phyloP scores from a whole-genome alignment of 2,888 invertebrate species.

The Malacosoma neustria region DNA sequence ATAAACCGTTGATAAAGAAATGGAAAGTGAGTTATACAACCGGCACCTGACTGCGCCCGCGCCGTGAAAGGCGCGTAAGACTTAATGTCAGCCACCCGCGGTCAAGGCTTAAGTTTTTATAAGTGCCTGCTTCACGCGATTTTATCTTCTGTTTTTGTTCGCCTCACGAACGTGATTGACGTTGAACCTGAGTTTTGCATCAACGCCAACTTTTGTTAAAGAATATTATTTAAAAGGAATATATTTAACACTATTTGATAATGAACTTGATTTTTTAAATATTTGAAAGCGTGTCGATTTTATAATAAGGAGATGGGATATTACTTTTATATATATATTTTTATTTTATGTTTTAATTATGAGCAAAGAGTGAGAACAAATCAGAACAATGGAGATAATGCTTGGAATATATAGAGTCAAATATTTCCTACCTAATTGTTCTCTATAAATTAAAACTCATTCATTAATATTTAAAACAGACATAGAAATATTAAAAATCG shows the following conservation, averaged over 20 bases:
- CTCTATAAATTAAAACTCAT: too few species aligned
- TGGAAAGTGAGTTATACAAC: constrained; percentile 73
- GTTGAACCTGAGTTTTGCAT: constrained; percentile 11
- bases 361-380: too few species aligned
- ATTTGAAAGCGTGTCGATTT: too few species aligned
- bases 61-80: constrained; percentile 63
- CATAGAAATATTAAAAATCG: too few species aligned
- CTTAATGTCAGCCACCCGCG: constrained; percentile 67
- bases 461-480: too few species aligned
- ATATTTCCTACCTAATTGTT: too few species aligned
- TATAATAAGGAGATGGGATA: too few species aligned
- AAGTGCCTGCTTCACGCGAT: constrained; percentile 48
- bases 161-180: constrained; percentile 29
- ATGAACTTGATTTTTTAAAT: neutral
- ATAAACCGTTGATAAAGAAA: constrained; percentile 44
- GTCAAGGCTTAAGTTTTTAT: constrained; percentile 65
- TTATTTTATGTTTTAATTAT: too few species aligned
- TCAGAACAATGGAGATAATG: too few species aligned
- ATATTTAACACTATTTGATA: neutral
- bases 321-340: too few species aligned
- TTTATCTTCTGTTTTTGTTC: constrained; percentile 32
- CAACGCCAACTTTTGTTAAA: constrained; percentile 3
- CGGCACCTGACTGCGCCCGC: constrained; percentile 55
- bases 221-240: too few species aligned
- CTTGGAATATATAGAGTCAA: too few species aligned